Percentiles rank a stretch among this genome's conserved stretches.
Evolutionary conservation across 2,113 vertebrate genomes (phyloP).

Genomic region (Marmota monax): DNA sequence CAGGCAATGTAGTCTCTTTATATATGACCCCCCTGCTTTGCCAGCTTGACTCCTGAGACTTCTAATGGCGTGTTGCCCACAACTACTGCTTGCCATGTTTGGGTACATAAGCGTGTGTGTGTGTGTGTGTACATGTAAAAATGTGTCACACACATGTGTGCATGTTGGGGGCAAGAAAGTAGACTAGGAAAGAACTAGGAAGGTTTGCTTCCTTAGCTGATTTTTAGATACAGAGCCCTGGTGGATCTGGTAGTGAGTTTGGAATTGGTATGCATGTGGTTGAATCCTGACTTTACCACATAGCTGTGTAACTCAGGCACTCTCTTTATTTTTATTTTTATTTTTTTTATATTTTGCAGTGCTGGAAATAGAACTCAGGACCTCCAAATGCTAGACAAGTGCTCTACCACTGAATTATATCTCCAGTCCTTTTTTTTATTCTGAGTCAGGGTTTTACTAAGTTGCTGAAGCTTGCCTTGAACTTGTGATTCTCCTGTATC

Average conservation of each 20-base stretch:
- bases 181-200: background rate
- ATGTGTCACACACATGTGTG: background rate
- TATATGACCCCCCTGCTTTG: background rate
- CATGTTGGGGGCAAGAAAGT: background rate
- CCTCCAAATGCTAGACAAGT: no score
- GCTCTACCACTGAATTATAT: background rate
- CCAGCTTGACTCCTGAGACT: background rate
- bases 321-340: slow-evolving; percentile 16
- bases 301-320: background rate
- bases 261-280: background rate
- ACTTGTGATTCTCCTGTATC: background rate
- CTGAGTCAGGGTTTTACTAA: background rate
- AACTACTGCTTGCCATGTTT: background rate
- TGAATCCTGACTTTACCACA: background rate
- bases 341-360: background rate
- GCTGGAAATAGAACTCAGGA: background rate
- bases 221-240: background rate
- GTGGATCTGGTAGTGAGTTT: background rate
- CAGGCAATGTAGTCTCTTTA: background rate
- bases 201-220: background rate
- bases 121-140: background rate
- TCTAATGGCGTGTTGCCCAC: background rate
- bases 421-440: background rate
- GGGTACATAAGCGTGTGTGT: background rate
- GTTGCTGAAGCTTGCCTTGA: background rate